Percentiles rank a stretch among this genome's conserved stretches.
These are phyloP conservation scores for Spodoptera exigua DNA, from an alignment of 2,888 invertebrate genomes.

Conservation along the genomic window DNA sequence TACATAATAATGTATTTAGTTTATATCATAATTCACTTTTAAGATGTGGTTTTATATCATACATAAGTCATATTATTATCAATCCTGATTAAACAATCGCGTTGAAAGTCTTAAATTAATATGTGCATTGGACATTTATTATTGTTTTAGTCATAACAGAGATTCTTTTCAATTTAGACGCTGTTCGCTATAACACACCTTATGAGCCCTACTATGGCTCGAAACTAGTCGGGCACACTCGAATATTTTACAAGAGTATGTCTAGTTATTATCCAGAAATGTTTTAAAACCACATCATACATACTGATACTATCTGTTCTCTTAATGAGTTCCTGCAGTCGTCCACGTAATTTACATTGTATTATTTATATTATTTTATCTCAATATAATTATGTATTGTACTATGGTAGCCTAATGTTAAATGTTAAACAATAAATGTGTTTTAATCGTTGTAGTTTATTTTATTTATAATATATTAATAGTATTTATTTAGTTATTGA, in stretches of 20 bases:
- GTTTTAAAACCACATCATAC: conserved; percentile 7
- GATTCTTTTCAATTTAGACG: too few species aligned
- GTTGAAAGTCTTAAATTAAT: too few species aligned
- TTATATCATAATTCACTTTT: neutral
- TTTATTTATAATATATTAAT: conserved; percentile 4
- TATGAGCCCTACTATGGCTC: too few species aligned
- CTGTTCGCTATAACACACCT: too few species aligned
- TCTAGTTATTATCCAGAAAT: neutral
- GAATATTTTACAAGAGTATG: too few species aligned
- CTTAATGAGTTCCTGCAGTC: conserved; percentile 12
- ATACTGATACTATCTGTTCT: neutral
- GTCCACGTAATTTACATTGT: conserved; percentile 4
- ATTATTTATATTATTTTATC: conserved; percentile 6
- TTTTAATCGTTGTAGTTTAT: conserved; percentile 7
- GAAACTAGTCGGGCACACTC: too few species aligned
- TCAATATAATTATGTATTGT: neutral
- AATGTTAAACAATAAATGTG: conserved; percentile 39
- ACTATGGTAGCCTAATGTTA: conserved; percentile 16
- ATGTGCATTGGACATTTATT: too few species aligned
- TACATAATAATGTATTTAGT: conserved; percentile 12
- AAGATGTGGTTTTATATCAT: conserved; percentile 1
- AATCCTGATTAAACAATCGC: too few species aligned
- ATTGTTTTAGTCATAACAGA: too few species aligned
- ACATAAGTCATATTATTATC: neutral
- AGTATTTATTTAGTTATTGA: neutral